Evolutionary conservation across 2,797 vertebrate species (phyloP), one percentile per base, ranked within the genome.

Genomic region (Channa striata): DNA sequence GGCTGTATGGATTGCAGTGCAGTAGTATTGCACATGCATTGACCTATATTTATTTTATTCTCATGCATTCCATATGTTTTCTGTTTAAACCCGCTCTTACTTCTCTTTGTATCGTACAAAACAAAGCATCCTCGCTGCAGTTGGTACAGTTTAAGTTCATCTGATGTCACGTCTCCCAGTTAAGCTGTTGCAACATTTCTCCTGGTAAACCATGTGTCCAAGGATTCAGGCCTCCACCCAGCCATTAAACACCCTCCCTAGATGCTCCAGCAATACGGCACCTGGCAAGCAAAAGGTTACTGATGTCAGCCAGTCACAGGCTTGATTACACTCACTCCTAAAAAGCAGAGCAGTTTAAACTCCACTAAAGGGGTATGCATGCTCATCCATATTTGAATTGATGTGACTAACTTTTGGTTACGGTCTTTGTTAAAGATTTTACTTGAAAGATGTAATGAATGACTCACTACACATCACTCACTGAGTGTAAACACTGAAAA

Each of bases 221-320:
- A 69, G 4, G 39, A 67, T 14, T 50, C 37, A 53, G 56, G 42
- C 62, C 79, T 76, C 65, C 69, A 37, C 74, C 73, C 72, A 69
- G 63, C 57, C 54, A 49, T 68, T 69, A 79, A 82, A 83, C 57
- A 46, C 60, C 52, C 43, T 66, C 68, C 42, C 68, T 40, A 17
- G 17, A 14, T 16, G 14, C 3, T 19, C 42, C 16, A n/a, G 16
- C 42, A 44, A n/a, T 44, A 10, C 8, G 42, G 42, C 17, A 44
- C 16, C 42, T 4, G 47, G 52, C 62, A 9, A 73, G 36, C 12
- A 21, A 34, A 37, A 72, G 56, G 47, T 72, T 44, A 36, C 16
- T 17, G 1, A 21, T 33, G 11, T 30, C 21, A 52, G 11, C 21
- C 21, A 52, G 25, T 59, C 47, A 40, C 20, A 20, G 56, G 2